These are phyloP conservation scores for Idaea aversata DNA, from an alignment of 2,888 invertebrate genomes.

Conservation along the genomic window DNA sequence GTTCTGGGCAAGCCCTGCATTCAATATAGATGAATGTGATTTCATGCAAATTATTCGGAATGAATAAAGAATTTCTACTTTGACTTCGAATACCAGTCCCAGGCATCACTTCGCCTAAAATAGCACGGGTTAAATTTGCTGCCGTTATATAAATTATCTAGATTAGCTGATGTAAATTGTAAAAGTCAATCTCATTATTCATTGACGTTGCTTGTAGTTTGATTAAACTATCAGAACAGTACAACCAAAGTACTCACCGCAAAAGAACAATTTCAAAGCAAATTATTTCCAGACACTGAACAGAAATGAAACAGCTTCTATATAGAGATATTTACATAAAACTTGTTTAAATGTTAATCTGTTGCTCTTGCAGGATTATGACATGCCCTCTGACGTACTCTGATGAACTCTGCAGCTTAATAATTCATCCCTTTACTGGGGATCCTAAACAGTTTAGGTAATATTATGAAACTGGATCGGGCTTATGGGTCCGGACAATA, in stretches of 20 bases:
- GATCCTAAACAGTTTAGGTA: constrained; percentile 12
- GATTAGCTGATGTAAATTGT: neutral
- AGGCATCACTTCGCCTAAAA: neutral
- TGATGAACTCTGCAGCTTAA: constrained; percentile 45
- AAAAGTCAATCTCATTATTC: too few relatives aligned
- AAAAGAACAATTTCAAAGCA: constrained; percentile 44
- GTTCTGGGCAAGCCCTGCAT: neutral
- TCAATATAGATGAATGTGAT: neutral
- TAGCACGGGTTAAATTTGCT: neutral
- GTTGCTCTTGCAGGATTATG: constrained; percentile 61
- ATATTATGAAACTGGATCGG: constrained; percentile 19
- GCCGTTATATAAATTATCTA: neutral
- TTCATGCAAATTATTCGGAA: too few relatives aligned
- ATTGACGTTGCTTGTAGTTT: neutral
- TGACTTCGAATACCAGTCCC: neutral
- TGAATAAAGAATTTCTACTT: too few relatives aligned
- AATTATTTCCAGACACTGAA: constrained; percentile 41
- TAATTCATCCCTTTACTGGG: constrained; percentile 33
- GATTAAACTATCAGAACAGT: constrained; percentile 16
- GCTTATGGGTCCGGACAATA: constrained; percentile 5
- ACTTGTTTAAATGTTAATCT: constrained; percentile 79
- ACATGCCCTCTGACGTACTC: constrained; percentile 59
- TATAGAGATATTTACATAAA: constrained; percentile 71
- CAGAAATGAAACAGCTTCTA: constrained; percentile 58
- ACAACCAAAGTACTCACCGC: constrained; percentile 30